phyloP scores from a whole-genome alignment of 1,140 invertebrate species.

The Wasmannia auropunctata region DNA sequence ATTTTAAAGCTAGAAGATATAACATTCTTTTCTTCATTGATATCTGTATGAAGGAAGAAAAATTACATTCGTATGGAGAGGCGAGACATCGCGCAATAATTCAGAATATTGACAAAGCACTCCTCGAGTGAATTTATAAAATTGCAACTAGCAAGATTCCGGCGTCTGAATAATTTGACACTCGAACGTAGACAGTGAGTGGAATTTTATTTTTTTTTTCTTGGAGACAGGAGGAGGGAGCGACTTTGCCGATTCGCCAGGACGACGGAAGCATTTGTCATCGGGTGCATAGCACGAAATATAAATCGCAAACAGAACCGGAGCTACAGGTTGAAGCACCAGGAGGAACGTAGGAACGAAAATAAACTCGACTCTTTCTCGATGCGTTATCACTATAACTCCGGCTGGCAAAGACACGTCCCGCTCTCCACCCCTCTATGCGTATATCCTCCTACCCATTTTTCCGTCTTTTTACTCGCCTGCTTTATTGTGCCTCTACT shows the following conservation, averaged over 20 bases:
- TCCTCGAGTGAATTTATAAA: conserved; percentile 36
- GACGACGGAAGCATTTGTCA: conserved; percentile 66
- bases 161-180: conserved; percentile 52
- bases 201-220: neutral
- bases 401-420: conserved; percentile 44
- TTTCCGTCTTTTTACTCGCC: conserved; percentile 30
- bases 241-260: conserved; percentile 39
- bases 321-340: conserved; percentile 72
- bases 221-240: neutral
- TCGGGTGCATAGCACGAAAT: conserved; percentile 63
- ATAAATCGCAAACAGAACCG: conserved; percentile 71
- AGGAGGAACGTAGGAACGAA: conserved; percentile 51
- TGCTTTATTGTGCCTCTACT: conserved; percentile 60
- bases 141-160: neutral
- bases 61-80: conserved; percentile 6
- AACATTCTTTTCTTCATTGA: neutral
- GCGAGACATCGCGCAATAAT: conserved; percentile 31
- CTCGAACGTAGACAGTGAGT: conserved; percentile 28
- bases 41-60: neutral
- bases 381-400: conserved; percentile 62
- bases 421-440: neutral
- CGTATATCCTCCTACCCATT: conserved; percentile 10
- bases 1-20: neutral
- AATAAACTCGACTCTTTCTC: conserved; percentile 68
- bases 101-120: conserved; percentile 19